Percentiles rank a stretch among this genome's conserved stretches.
phyloP scores from a whole-genome alignment of 2,113 vertebrate species.

The Oncorhynchus tshawytscha region DNA sequence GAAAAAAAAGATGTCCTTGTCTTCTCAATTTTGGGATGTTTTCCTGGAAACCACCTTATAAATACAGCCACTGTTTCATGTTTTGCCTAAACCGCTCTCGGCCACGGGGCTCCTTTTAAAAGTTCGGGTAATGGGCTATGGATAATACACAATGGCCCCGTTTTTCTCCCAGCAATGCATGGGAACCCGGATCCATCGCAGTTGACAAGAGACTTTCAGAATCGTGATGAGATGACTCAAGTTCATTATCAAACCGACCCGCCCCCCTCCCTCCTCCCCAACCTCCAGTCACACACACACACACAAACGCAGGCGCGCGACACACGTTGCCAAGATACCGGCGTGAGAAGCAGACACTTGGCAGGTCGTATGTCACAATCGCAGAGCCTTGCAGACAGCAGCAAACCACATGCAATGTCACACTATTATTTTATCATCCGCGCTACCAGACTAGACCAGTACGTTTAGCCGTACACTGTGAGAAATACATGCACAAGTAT shows the following conservation, averaged over 20 bases:
- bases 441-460: conserved; percentile 45
- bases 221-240: conserved; percentile 75
- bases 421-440: conserved; percentile 54
- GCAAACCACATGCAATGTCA: conserved; percentile 44
- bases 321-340: conserved; percentile 22
- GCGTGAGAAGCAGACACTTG: conserved; percentile 64
- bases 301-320: conserved; percentile 16
- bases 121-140: conserved; percentile 48
- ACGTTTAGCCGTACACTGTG: conserved; percentile 19
- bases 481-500: background rate
- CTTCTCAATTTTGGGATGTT: conserved; percentile 30
- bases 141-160: conserved; percentile 52
- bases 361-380: conserved; percentile 51
- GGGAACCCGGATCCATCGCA: conserved; percentile 69
- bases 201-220: conserved; percentile 69
- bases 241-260: conserved; percentile 70
- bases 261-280: conserved; percentile 1
- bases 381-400: conserved; percentile 18
- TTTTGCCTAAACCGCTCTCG: conserved; percentile 19
- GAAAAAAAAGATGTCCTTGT: background rate
- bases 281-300: background rate
- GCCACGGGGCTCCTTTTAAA: conserved; percentile 59
- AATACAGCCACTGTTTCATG: conserved; percentile 37
- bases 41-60: conserved; percentile 21
- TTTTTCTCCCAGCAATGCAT: conserved; percentile 55